Evolutionary conservation across 2,888 invertebrate genomes (phyloP).

Genomic region (Sympetrum striolatum): DNA sequence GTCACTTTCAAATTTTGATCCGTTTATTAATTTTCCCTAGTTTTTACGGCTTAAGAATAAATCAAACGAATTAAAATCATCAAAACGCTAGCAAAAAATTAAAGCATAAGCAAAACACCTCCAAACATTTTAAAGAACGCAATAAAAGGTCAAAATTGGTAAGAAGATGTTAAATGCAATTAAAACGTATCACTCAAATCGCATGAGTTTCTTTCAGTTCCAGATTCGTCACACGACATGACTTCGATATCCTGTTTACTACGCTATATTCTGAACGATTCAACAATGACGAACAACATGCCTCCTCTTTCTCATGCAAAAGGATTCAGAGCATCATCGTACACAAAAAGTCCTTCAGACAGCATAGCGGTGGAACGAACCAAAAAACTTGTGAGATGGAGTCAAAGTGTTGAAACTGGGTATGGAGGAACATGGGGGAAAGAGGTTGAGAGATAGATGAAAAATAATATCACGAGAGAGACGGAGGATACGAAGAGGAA

Average conservation of each 20-base stretch:
- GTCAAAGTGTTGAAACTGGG: background rate
- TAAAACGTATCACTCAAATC: too few relatives aligned
- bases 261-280: background rate
- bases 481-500: background rate
- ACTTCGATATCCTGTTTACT: background rate
- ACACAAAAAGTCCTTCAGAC: background rate
- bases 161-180: too few relatives aligned
- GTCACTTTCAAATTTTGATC: too few relatives aligned
- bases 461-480: background rate
- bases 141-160: too few relatives aligned
- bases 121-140: too few relatives aligned
- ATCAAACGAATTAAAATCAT: too few relatives aligned
- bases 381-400: background rate
- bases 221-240: background rate
- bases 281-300: background rate
- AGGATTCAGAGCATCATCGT: background rate
- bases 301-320: background rate
- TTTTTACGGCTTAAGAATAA: too few relatives aligned
- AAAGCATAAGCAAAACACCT: too few relatives aligned
- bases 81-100: too few relatives aligned
- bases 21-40: too few relatives aligned
- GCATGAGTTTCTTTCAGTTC: background rate
- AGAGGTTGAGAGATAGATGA: background rate
- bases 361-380: background rate
- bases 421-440: background rate